These are phyloP conservation scores for Chelidonichthys spinosus DNA, from an alignment of 2,797 vertebrate species.

Conservation along the genomic window DNA sequence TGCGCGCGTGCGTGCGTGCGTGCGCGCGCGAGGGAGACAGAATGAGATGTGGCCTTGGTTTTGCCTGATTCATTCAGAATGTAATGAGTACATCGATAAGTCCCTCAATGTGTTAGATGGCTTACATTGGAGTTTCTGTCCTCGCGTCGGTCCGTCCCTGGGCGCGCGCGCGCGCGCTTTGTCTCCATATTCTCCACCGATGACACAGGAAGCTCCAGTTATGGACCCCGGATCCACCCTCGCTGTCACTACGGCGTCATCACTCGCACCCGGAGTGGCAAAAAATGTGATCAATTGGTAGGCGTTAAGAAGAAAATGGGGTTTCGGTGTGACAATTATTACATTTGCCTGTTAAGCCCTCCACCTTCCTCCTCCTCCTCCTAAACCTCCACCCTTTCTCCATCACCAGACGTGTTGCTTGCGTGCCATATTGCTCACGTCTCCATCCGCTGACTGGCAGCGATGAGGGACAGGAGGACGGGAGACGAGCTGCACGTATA, in stretches of 20 bases:
- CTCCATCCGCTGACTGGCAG: conserved; percentile 66
- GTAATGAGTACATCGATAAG: conserved; percentile 78
- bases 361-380: not conserved
- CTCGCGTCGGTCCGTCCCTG: conserved; percentile 48
- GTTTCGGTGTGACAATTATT: conserved; percentile 69
- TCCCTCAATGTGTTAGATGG: conserved; percentile 72
- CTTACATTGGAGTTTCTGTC: conserved; percentile 61
- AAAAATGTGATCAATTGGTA: conserved; percentile 53
- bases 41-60: conserved; percentile 65
- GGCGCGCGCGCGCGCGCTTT: conserved; percentile 15
- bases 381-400: conserved; percentile 17
- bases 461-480: conserved; percentile 59
- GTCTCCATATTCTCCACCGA: conserved; percentile 41
- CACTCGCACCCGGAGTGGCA: conserved; percentile 56
- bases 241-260: conserved; percentile 47
- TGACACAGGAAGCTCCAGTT: conserved; percentile 54
- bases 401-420: conserved; percentile 66
- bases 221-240: conserved; percentile 43
- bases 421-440: conserved; percentile 69
- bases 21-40: conserved; percentile 27
- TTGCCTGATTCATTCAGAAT: conserved; percentile 71
- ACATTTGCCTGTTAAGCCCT: conserved; percentile 55
- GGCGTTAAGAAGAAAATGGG: conserved; percentile 52
- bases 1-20: conserved; percentile 12
- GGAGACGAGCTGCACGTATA: conserved; percentile 49